Base-by-base conservation (phyloP, 2,797 vertebrate genomes). In the Clamator glandarius region DNA sequence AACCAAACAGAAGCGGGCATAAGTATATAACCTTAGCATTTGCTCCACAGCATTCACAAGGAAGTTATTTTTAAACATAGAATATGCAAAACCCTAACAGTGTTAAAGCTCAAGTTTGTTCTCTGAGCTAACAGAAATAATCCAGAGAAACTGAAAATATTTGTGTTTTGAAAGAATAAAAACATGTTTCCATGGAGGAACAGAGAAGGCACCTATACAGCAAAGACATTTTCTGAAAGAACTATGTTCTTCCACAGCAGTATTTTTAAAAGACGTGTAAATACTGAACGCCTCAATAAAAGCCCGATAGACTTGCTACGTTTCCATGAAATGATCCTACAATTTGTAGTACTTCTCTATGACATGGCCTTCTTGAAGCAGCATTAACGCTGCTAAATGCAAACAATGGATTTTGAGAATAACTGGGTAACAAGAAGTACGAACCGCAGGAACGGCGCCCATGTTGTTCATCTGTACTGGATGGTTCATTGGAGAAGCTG, bases 401-500 rank as follows among this genome's bases (percentile, higher is more conserved):
- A 46, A 82, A 41, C 63, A 33, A 69, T 29, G 36, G 12, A 31
- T 67, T 93, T 5, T 39, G 64, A 73, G 50, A 46, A 59, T 44
- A 78, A 51, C 4, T 12, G 25, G 13, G 31, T 58, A 93, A 42
- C 7, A 55, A 62, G 12, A 73, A 59, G 69, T 91, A 97, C 98
- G 97, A 95, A 99, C 99, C 97, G 98, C 98, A 46, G 99, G 98
- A 81, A 98, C 98, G 2, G 99, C 98, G 96, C 98, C 98, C 98
- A 99, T 98, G 98, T 94, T 98, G 96, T 98, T 99, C 97, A 99
- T 99, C 82, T 99, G 99, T 76, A 99, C 99, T 14, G 98, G 98
- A 93, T 99, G 99, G 98, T 98, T 99, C 98, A 99, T 99, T 2
- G 99, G 99, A 72, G 99, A 99, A 26, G 98, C 98, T 20, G 99